Evolutionary conservation across 35 echinoderm and acorn worm species (phyloP).

Genomic region (Ophiothrix spiculata): DNA sequence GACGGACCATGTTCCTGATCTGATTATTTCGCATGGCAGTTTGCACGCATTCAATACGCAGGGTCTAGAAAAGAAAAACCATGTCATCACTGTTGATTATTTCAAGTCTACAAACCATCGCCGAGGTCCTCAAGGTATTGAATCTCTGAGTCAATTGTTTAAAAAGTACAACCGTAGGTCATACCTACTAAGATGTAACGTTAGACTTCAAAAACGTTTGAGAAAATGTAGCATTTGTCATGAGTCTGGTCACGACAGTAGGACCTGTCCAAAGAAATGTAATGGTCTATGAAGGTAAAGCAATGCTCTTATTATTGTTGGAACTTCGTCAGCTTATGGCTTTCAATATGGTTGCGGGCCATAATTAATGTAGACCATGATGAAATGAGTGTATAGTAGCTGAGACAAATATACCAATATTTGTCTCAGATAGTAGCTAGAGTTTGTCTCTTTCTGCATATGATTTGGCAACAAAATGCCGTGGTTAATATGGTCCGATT

Average conservation of each 20-base stretch:
- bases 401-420: no score
- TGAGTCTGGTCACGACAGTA: background rate
- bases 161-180: background rate
- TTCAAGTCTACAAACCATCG: constrained; percentile 8
- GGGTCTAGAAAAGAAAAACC: constrained; percentile 24
- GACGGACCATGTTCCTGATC: constrained; percentile 19
- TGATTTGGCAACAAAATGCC: no score
- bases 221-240: background rate
- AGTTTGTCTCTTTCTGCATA: no score
- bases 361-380: no score
- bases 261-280: background rate
- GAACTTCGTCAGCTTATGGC: no score
- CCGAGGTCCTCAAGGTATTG: constrained; percentile 1
- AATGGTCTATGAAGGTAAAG: no score
- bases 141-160: background rate
- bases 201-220: background rate
- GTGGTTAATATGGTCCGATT: no score
- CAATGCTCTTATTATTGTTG: no score
- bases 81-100: constrained; percentile 20
- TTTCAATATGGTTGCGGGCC: no score
- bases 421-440: no score
- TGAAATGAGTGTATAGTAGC: no score
- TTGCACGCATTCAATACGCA: constrained; percentile 18
- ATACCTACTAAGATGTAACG: background rate
- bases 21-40: constrained; percentile 10